Evolutionary conservation across 2,888 invertebrate genomes (phyloP).

Genomic region (Lutraria lutraria): DNA sequence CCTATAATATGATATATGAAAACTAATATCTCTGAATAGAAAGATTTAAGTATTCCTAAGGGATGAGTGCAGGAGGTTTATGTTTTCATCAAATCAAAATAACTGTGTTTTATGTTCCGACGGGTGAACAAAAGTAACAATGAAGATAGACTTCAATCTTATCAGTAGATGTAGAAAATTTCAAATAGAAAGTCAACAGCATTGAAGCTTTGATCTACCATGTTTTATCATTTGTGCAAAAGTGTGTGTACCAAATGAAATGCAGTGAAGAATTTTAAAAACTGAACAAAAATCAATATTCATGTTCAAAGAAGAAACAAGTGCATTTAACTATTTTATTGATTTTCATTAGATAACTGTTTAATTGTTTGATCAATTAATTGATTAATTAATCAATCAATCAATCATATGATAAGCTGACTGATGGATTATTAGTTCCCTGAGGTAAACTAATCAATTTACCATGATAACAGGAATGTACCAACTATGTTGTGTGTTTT

Average conservation of each 20-base stretch:
- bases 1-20: too few relatives aligned
- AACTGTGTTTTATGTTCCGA: too few relatives aligned
- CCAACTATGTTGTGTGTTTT: not conserved
- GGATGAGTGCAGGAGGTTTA: too few relatives aligned
- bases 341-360: not conserved
- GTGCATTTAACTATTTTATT: not conserved
- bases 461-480: not conserved
- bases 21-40: too few relatives aligned
- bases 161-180: too few relatives aligned
- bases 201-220: not conserved
- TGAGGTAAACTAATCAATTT: not conserved
- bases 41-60: too few relatives aligned
- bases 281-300: not conserved
- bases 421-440: not conserved
- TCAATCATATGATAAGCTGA: not conserved
- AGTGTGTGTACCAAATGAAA: not conserved
- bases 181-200: not conserved
- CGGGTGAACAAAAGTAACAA: too few relatives aligned
- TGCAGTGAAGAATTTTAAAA: not conserved
- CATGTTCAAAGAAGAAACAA: not conserved
- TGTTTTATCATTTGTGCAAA: not conserved
- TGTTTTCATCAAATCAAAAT: too few relatives aligned
- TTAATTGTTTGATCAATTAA: conserved; percentile 6
- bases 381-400: conserved; percentile 11
- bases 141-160: too few relatives aligned